phyloP scores from a whole-genome alignment of 2,113 vertebrate genomes.

The Crotalus tigris region DNA sequence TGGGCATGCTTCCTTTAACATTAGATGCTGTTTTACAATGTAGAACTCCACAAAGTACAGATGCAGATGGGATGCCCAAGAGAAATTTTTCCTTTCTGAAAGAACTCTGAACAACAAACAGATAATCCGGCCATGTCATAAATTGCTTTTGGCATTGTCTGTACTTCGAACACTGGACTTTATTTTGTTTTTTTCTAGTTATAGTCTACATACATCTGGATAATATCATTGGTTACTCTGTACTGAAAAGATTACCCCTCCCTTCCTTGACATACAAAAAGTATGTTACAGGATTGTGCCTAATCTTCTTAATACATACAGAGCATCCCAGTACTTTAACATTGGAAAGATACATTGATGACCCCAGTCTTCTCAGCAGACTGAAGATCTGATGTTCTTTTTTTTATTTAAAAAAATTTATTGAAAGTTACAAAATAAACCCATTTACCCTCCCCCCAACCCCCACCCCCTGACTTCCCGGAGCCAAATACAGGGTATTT shows the following conservation, averaged over 20 bases:
- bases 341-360: background rate
- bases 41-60: background rate
- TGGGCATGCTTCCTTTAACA: background rate
- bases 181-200: background rate
- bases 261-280: background rate
- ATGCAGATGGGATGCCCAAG: background rate
- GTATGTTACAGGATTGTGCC: slow-evolving; percentile 44
- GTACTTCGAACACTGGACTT: background rate
- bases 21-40: background rate
- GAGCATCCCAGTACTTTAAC: slow-evolving; percentile 29
- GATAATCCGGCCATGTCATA: background rate
- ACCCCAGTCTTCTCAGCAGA: background rate
- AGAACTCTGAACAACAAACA: background rate
- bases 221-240: slow-evolving; percentile 54
- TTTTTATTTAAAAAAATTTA: no score
- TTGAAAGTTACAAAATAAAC: no score
- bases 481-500: no score
- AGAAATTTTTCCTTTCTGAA: background rate
- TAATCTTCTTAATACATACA: slow-evolving; percentile 48
- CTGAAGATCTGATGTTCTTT: background rate
- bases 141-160: background rate
- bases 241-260: slow-evolving; percentile 10
- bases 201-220: slow-evolving; percentile 46
- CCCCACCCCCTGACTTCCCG: no score
- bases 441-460: no score